Percentiles rank a stretch among this genome's conserved stretches.
These are phyloP conservation scores for Panagrolaimus sp. DNA, from an alignment of 1,140 invertebrate species.

Conservation along the genomic window DNA sequence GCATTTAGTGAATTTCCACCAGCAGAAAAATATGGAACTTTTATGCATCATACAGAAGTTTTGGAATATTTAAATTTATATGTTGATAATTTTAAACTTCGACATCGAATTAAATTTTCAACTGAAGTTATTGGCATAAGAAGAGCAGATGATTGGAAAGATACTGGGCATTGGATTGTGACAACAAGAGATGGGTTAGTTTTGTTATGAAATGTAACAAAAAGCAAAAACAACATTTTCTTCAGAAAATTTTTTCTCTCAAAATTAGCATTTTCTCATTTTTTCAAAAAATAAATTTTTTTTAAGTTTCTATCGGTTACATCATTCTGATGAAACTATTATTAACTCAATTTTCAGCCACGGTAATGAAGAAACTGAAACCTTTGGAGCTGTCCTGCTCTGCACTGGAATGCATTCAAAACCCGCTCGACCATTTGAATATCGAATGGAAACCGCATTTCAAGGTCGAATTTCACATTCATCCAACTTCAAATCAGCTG, in stretches of 20 bases:
- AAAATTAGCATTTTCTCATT: too few relatives aligned
- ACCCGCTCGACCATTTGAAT: not conserved
- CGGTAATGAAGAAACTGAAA: not conserved
- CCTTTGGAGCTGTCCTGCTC: not conserved
- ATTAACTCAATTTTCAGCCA: constrained; percentile 3
- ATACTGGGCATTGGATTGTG: constrained; percentile 11
- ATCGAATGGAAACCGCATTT: not conserved
- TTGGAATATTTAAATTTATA: constrained; percentile 16
- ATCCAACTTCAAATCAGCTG: not conserved
- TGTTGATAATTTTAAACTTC: constrained; percentile 11
- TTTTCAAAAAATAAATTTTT: too few relatives aligned
- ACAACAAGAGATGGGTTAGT: not conserved
- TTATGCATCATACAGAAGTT: constrained; percentile 19
- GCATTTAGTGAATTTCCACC: constrained; percentile 19
- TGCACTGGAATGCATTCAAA: not conserved
- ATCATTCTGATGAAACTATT: too few relatives aligned
- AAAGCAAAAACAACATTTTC: too few relatives aligned
- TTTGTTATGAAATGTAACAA: too few relatives aligned
- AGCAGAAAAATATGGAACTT: not conserved
- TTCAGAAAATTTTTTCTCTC: too few relatives aligned
- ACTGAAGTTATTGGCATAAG: constrained; percentile 8
- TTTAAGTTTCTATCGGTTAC: too few relatives aligned
- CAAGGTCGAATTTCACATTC: constrained; percentile 16
- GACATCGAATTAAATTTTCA: not conserved
- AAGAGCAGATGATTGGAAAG: constrained; percentile 6